Conservation (phyloP, 1,140 invertebrate genomes). For the Stegodyphus mimosarum region DNA sequence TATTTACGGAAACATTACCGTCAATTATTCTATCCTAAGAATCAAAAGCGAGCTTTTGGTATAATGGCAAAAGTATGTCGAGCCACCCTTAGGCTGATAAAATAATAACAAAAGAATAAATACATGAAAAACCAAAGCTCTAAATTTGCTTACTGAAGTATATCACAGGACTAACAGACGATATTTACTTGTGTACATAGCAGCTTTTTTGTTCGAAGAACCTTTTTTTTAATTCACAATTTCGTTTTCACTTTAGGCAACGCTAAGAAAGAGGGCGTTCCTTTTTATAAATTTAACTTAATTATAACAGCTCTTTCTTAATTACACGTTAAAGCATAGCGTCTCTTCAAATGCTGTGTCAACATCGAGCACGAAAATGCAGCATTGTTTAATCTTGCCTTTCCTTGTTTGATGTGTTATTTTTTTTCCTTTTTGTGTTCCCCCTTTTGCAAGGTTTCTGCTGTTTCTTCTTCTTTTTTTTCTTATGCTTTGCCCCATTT, state of each 20-base stretch:
- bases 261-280: constrained; percentile 22
- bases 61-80: constrained; percentile 35
- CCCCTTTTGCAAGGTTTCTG: neutral
- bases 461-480: constrained; percentile 2
- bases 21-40: constrained; percentile 57
- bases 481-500: constrained; percentile 39
- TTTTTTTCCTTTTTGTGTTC: constrained; percentile 8
- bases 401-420: constrained; percentile 55
- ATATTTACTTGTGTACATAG: constrained; percentile 59
- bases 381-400: constrained; percentile 58
- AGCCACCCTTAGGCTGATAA: constrained; percentile 29
- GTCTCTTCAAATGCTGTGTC: constrained; percentile 57
- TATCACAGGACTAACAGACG: constrained; percentile 48
- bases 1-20: constrained; percentile 59
- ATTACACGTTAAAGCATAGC: constrained; percentile 52
- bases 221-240: constrained; percentile 38
- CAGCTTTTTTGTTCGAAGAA: constrained; percentile 2
- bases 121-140: constrained; percentile 27
- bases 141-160: constrained; percentile 59
- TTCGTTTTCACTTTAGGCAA: constrained; percentile 60
- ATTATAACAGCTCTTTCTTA: constrained; percentile 60
- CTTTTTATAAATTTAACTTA: constrained; percentile 61
- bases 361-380: constrained; percentile 46
- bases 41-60: constrained; percentile 27
- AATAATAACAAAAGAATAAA: constrained; percentile 59